Evolutionary conservation across 92 coral and sea anemone species (phyloP).

Genomic region (Virgularia gustaviana): DNA sequence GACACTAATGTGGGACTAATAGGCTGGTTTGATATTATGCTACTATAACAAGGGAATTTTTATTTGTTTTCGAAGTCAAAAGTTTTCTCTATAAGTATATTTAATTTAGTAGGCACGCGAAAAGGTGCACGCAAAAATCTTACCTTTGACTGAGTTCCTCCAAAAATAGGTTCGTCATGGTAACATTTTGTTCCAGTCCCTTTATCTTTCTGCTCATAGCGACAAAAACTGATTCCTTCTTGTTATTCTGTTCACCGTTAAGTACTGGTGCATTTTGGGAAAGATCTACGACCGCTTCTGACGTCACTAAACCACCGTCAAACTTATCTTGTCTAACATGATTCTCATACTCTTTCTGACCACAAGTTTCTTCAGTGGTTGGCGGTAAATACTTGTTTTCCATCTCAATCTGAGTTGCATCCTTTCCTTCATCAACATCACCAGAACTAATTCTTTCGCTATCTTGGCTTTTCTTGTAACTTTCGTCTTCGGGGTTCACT

Average conservation of each 20-base stretch:
- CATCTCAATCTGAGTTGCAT: no score
- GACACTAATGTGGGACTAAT: no score
- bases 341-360: background rate
- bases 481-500: no score
- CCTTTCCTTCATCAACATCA: background rate
- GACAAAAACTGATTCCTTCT: slow-evolving; percentile 93
- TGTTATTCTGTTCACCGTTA: slow-evolving; percentile 50
- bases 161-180: slow-evolving; percentile 86
- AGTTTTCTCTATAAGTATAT: background rate
- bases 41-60: no score
- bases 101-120: background rate
- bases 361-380: background rate
- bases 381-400: no score
- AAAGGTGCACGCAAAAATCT: background rate
- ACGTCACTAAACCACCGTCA: background rate
- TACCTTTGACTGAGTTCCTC: slow-evolving; percentile 93
- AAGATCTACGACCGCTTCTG: slow-evolving; percentile 31
- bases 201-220: slow-evolving; percentile 95
- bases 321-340: slow-evolving; percentile 13
- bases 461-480: background rate
- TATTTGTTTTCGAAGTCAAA: no score
- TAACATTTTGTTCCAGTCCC: slow-evolving; percentile 89
- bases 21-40: no score
- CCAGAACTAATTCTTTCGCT: slow-evolving; percentile 2
- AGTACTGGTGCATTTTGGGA: slow-evolving; percentile 14